Evolutionary conservation across 1,140 invertebrate species (phyloP).

Genomic region (Halictus rubicundus): DNA sequence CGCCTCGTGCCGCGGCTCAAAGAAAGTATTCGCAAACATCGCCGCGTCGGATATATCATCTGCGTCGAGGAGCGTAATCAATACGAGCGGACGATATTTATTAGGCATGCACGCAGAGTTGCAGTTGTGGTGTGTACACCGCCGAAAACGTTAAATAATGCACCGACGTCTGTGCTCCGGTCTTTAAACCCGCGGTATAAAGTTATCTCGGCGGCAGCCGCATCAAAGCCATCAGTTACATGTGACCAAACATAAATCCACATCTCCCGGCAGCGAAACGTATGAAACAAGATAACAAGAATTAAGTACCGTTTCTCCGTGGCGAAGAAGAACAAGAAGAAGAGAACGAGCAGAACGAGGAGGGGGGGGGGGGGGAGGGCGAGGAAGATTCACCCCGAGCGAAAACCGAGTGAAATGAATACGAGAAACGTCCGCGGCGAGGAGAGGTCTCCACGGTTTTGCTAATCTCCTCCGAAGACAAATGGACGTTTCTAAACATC

Average conservation of each 20-base stretch:
- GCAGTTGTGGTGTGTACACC: background rate
- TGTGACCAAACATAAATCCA: slow-evolving; percentile 6
- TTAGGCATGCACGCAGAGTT: background rate
- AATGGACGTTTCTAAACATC: background rate
- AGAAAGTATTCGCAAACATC: background rate
- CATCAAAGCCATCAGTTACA: background rate
- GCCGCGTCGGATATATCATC: background rate
- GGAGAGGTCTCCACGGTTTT: background rate
- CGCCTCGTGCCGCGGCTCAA: too few relatives aligned
- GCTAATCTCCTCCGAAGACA: background rate
- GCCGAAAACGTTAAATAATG: background rate
- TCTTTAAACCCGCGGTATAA: background rate
- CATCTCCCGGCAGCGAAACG: background rate
- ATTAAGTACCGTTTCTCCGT: background rate
- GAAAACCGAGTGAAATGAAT: background rate
- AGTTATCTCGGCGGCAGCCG: background rate
- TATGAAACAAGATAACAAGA: background rate
- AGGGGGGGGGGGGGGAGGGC: too few relatives aligned
- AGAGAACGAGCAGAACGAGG: too few relatives aligned
- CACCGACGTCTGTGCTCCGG: background rate
- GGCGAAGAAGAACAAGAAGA: too few relatives aligned
- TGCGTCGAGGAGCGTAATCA: background rate
- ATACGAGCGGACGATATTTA: background rate
- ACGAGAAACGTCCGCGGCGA: background rate
- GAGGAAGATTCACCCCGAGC: background rate